These are phyloP conservation scores for Callosobruchus maculatus DNA, from an alignment of 2,888 invertebrate genomes.

Conservation along the genomic window DNA sequence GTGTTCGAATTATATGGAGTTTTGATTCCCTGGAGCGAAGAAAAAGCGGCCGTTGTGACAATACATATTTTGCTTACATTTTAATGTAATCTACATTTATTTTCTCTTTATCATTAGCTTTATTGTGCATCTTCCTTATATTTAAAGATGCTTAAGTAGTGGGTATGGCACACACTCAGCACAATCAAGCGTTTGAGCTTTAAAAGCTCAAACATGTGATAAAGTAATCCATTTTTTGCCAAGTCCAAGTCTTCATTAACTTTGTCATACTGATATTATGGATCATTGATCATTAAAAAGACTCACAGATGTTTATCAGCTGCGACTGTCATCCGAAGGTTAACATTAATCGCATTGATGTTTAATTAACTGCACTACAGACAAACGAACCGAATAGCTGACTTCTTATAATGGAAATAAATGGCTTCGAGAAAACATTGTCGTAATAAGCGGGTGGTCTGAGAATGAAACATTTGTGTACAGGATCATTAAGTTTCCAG, in stretches of 20 bases:
- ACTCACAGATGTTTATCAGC: background rate
- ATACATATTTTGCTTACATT: too few relatives aligned
- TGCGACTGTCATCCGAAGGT: background rate
- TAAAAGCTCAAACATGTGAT: background rate
- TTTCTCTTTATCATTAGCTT: too few relatives aligned
- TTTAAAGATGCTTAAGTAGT: too few relatives aligned
- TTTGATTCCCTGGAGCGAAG: too few relatives aligned
- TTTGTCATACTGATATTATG: background rate
- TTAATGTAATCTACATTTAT: too few relatives aligned
- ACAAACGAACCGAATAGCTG: background rate
- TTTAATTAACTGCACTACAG: background rate
- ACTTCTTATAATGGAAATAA: background rate
- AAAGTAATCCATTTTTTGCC: background rate
- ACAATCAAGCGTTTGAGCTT: too few relatives aligned
- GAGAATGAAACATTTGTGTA: background rate
- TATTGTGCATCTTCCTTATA: too few relatives aligned
- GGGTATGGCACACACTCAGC: too few relatives aligned
- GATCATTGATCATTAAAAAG: background rate
- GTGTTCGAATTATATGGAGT: too few relatives aligned
- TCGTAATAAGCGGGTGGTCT: background rate
- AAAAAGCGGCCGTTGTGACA: too few relatives aligned
- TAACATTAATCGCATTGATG: background rate
- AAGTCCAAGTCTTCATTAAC: background rate
- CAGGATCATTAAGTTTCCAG: background rate
- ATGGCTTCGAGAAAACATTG: background rate